Evolutionary conservation across 2,113 vertebrate species (phyloP), one percentile per base, ranked within the genome.

Genomic region (Thymallus thymallus): DNA sequence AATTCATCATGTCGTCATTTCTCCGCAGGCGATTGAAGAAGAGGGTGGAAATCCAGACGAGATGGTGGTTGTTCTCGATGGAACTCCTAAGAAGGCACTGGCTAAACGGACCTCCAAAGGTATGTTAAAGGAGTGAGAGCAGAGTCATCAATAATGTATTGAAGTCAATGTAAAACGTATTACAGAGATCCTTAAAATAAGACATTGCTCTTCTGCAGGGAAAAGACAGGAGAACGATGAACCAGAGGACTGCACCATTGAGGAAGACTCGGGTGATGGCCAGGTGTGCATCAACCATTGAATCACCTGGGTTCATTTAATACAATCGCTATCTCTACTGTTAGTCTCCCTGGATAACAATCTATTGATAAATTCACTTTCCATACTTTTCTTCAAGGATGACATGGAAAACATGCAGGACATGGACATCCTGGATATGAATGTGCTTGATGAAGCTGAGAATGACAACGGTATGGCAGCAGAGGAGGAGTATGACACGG

Each of bases 31-130:
- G 0, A 93, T 99, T 73, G 94, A 97, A 75, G 96, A 98, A 16
- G 97, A 99, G 83, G 97, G 96, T 3, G 96, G 94, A 0, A 95
- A 98, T 86, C 94, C 96, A 7, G 96, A 96, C 71, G 95, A 97
- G 80, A 93, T 97, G 18, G 78, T 91, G 1, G 26, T 97, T 23
- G 48, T 81, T 6, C 83, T 92, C 0, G 96, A 98, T 45, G 82
- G 87, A 20, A 23, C 81, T 0, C 86, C 85, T 20, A 96, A 94
- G 89, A 98, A 92, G 86, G 76, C 90, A 0, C 73, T 94, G 3
- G 69, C 85, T 0, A 96, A 94, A 82, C 92, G 95, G 72, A 77
- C 80, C 14, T 72, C 86, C 23, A 98, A 94, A 97, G 98, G 97
- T 98, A 92, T 61, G 61, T 18, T 22, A 1, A 9, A 60, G 6